Evolutionary conservation across 1,140 invertebrate genomes (phyloP).

Genomic region (Arctopsyche grandis): DNA sequence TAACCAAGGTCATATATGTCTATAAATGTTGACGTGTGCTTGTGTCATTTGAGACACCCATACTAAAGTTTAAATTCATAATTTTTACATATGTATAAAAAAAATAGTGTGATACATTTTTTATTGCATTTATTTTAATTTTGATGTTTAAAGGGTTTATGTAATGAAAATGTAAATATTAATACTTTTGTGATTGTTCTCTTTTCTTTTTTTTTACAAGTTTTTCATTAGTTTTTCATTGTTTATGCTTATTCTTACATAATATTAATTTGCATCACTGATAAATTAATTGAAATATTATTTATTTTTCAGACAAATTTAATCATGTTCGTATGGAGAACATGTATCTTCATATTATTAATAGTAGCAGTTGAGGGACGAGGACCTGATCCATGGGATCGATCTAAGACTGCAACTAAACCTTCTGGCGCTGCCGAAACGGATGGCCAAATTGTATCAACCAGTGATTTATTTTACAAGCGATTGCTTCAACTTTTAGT

Average conservation of each 20-base stretch:
- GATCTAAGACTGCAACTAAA: not conserved
- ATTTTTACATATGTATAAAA: too few relatives aligned
- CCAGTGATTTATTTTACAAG: constrained; percentile 28
- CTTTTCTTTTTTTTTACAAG: too few relatives aligned
- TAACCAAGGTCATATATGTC: not conserved
- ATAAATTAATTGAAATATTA: not conserved
- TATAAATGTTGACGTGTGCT: not conserved
- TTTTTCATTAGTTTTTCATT: too few relatives aligned
- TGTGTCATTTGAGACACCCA: not conserved
- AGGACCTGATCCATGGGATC: constrained; percentile 37
- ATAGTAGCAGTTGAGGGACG: not conserved
- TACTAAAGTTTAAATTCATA: too few relatives aligned
- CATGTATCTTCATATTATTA: not conserved
- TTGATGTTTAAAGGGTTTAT: too few relatives aligned
- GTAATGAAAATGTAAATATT: too few relatives aligned
- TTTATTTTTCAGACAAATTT: not conserved
- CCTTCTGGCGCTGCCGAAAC: not conserved
- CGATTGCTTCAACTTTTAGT: constrained; percentile 27
- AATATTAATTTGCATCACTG: too few relatives aligned
- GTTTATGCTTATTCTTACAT: too few relatives aligned
- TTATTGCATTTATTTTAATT: too few relatives aligned
- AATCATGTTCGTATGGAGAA: not conserved
- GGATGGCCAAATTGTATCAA: not conserved
- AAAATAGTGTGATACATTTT: too few relatives aligned
- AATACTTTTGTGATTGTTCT: too few relatives aligned